phyloP scores from a whole-genome alignment of 2,113 vertebrate genomes.

The Cercopithecus mona region DNA sequence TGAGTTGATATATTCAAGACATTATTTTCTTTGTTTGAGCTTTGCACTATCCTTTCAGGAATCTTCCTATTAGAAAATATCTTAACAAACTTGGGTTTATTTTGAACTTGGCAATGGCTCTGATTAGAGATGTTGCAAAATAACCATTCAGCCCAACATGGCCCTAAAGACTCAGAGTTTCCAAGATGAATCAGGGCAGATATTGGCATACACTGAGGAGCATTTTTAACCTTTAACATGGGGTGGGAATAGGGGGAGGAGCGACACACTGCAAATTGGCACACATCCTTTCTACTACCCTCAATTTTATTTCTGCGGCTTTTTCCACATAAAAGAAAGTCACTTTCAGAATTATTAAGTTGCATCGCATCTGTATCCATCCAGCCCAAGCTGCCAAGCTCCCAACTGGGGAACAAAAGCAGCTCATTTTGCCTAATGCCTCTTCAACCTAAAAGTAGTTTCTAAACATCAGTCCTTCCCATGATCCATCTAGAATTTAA shows the following conservation, averaged over 20 bases:
- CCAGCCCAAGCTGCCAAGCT: background rate
- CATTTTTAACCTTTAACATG: slow-evolving; percentile 54
- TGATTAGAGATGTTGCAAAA: slow-evolving; percentile 80
- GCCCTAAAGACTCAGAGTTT: slow-evolving; percentile 74
- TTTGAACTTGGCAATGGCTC: slow-evolving; percentile 78
- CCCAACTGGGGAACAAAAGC: background rate
- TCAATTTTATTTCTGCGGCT: slow-evolving; percentile 8
- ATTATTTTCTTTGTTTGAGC: slow-evolving; percentile 41
- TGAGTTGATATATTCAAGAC: background rate
- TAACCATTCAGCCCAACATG: slow-evolving; percentile 67
- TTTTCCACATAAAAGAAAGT: slow-evolving; percentile 34
- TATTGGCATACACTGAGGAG: slow-evolving; percentile 53
- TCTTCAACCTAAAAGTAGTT: slow-evolving; percentile 6
- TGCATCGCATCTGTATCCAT: background rate
- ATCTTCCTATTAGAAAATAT: slow-evolving; percentile 77
- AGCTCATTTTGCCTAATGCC: background rate
- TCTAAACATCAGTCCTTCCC: background rate
- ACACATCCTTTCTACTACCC: background rate
- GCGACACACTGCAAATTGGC: background rate
- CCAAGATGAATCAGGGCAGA: slow-evolving; percentile 64
- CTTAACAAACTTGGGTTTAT: slow-evolving; percentile 77
- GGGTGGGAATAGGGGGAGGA: background rate
- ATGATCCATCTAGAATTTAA: background rate
- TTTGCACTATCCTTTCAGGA: slow-evolving; percentile 56
- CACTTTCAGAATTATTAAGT: slow-evolving; percentile 43